These are phyloP conservation scores for Oedothorax gibbosus DNA, from an alignment of 1,140 invertebrate genomes.

Conservation along the genomic window DNA sequence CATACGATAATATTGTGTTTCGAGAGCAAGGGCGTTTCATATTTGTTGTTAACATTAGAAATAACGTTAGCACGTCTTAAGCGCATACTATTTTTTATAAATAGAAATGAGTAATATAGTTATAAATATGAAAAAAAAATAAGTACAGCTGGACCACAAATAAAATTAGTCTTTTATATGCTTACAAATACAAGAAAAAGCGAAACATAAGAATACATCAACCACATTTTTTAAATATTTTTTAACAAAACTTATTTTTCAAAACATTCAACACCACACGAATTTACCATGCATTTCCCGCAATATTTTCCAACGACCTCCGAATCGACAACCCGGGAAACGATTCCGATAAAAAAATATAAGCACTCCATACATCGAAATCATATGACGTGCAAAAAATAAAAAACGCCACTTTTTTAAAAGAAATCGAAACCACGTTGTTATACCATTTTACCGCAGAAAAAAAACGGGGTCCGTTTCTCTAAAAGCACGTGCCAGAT, in stretches of 20 bases:
- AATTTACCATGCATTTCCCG: background rate
- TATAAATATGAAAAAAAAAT: no score
- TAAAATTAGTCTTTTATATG: background rate
- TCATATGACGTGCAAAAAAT: background rate
- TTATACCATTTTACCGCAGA: slow-evolving; percentile 6
- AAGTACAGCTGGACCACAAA: background rate
- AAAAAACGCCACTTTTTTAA: slow-evolving; percentile 5
- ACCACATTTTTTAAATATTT: background rate
- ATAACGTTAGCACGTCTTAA: no score
- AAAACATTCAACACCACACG: background rate
- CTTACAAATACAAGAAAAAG: background rate
- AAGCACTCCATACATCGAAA: slow-evolving; percentile 7
- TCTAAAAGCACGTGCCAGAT: slow-evolving; percentile 15
- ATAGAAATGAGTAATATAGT: no score
- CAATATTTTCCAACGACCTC: background rate
- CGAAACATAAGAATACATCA: background rate
- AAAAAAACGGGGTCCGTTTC: background rate
- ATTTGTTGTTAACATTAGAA: no score
- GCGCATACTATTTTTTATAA: no score
- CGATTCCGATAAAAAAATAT: slow-evolving; percentile 9
- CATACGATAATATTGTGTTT: no score
- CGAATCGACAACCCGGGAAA: background rate
- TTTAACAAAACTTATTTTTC: background rate
- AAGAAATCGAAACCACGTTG: slow-evolving; percentile 13
- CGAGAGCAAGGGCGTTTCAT: no score